Percentiles rank a stretch among this genome's conserved stretches.
Evolutionary conservation across 2,797 vertebrate genomes (phyloP).

Genomic region (Coregonus sp.): DNA sequence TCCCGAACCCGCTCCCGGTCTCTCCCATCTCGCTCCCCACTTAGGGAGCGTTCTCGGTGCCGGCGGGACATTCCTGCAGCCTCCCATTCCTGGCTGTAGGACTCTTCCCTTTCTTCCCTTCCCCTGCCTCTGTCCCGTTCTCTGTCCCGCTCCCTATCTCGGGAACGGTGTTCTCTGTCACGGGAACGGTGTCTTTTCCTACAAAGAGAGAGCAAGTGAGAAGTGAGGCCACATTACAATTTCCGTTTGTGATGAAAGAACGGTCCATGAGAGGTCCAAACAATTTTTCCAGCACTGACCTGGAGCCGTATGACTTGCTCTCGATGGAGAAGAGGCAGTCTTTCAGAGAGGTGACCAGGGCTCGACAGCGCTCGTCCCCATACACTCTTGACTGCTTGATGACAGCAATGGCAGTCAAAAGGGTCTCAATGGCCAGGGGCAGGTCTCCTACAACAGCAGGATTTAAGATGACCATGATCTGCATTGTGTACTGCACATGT

Average conservation of each 20-base stretch:
- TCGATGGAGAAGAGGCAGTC: conserved; percentile 88
- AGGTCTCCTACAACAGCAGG: conserved; percentile 77
- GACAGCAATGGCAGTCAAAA: conserved; percentile 91
- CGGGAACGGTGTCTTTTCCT: conserved; percentile 80
- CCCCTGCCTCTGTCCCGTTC: conserved; percentile 79
- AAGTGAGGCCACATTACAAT: not conserved
- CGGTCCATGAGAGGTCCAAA: not conserved
- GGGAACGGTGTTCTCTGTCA: conserved; percentile 61
- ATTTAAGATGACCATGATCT: not conserved
- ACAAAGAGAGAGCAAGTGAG: conserved; percentile 5
- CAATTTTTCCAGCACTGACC: conserved; percentile 49
- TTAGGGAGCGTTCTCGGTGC: conserved; percentile 67
- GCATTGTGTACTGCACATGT: not conserved
- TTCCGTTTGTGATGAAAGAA: not conserved
- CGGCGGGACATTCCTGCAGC: conserved; percentile 56
- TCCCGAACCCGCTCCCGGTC: conserved; percentile 83
- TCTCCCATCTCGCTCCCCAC: conserved; percentile 76
- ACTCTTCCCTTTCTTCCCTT: conserved; percentile 77
- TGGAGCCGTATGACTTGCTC: conserved; percentile 80
- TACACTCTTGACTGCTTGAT: conserved; percentile 94
- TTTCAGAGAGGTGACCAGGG: conserved; percentile 91
- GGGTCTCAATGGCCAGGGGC: conserved; percentile 89
- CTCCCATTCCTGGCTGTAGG: conserved; percentile 55
- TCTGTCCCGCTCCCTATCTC: conserved; percentile 78
- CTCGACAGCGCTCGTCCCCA: conserved; percentile 87